Conservation (phyloP, 1,140 invertebrate species). For the Galleria mellonella region DNA sequence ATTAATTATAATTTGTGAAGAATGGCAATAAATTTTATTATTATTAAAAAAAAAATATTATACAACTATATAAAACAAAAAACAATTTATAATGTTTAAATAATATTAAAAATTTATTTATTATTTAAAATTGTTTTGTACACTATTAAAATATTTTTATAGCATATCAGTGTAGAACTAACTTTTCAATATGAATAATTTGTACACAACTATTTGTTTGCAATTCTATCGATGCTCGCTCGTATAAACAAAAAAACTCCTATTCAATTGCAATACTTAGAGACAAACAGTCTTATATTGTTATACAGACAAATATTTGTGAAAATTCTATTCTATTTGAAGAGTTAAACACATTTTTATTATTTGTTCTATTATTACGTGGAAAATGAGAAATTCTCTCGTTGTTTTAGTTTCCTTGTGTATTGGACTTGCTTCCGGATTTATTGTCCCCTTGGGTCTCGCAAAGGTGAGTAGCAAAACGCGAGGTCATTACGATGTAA, state of each 20-base stretch:
- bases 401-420: constrained; percentile 38
- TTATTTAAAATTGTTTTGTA: too few relatives aligned
- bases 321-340: not conserved
- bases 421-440: constrained; percentile 39
- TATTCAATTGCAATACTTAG: not conserved
- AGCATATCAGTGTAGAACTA: too few relatives aligned
- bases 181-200: too few relatives aligned
- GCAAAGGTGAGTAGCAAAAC: constrained; percentile 34
- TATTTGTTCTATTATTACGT: constrained; percentile 26
- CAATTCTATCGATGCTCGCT: not conserved
- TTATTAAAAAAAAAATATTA: too few relatives aligned
- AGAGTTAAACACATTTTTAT: constrained; percentile 11
- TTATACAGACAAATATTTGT: constrained; percentile 1
- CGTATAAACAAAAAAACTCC: constrained; percentile 1
- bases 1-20: too few relatives aligned
- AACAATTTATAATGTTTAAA: too few relatives aligned
- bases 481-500: not conserved
- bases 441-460: constrained; percentile 31
- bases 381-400: constrained; percentile 46
- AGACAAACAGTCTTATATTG: not conserved
- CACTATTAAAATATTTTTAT: too few relatives aligned
- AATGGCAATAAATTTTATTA: too few relatives aligned
- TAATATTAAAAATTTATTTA: too few relatives aligned
- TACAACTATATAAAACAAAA: too few relatives aligned
- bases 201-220: not conserved